Evolutionary conservation across 2,113 vertebrate species (phyloP).

Genomic region (Pedetes capensis): DNA sequence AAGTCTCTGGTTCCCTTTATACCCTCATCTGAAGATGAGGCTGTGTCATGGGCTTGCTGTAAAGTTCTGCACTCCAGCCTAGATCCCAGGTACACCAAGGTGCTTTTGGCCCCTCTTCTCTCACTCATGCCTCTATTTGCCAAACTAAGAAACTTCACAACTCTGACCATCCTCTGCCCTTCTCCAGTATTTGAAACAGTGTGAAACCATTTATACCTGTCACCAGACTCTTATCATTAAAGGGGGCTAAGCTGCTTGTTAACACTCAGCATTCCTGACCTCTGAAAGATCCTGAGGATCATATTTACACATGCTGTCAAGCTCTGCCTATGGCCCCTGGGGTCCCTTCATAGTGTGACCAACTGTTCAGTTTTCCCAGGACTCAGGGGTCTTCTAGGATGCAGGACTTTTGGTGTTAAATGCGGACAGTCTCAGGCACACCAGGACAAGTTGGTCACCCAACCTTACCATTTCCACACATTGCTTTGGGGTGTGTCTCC

Average conservation of each 20-base stretch:
- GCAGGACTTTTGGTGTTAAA: not conserved
- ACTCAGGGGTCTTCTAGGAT: not conserved
- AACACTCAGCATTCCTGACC: not conserved
- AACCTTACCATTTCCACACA: too few relatives aligned
- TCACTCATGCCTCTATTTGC: not conserved
- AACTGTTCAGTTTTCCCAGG: not conserved
- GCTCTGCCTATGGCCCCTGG: not conserved
- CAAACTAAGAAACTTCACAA: not conserved
- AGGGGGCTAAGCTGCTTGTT: not conserved
- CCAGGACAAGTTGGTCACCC: not conserved
- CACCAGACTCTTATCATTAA: not conserved
- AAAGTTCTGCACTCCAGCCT: not conserved
- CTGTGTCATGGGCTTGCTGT: accelerated
- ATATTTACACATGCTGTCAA: not conserved
- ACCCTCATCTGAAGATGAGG: accelerated
- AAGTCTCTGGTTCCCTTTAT: not conserved
- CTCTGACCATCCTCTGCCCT: not conserved
- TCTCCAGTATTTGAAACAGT: not conserved
- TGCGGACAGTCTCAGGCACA: not conserved
- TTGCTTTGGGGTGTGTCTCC: too few relatives aligned
- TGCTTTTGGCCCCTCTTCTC: too few relatives aligned
- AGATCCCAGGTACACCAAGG: not conserved
- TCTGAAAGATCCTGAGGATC: not conserved
- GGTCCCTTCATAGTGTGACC: not conserved
- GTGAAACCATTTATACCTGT: not conserved